Percentiles rank a stretch among this genome's conserved stretches.
Conservation (phyloP, 92 coral and sea anemone genomes). For the Heteractis magnifica region DNA sequence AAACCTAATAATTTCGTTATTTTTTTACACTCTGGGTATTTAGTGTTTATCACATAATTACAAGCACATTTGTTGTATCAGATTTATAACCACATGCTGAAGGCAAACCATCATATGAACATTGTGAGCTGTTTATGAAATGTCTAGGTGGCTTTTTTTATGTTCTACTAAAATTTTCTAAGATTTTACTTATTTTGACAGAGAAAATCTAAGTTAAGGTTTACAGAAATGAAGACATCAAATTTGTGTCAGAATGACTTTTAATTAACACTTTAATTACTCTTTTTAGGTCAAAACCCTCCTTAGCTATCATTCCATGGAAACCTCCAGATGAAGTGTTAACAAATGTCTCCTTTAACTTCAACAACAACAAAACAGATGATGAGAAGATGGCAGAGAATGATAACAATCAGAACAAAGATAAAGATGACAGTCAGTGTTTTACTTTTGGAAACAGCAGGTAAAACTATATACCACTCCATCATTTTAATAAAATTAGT, state of each 20-base stretch:
- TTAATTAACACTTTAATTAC: too few relatives aligned
- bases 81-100: too few relatives aligned
- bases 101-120: too few relatives aligned
- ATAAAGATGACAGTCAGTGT: not conserved
- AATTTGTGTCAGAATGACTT: too few relatives aligned
- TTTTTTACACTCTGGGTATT: not conserved
- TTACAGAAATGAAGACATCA: too few relatives aligned
- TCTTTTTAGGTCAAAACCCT: slow-evolving; percentile 65
- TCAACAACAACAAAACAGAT: slow-evolving; percentile 31
- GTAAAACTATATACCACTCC: not conserved
- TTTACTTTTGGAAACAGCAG: not conserved
- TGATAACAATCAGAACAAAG: not conserved
- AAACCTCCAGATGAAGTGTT: slow-evolving; percentile 60
- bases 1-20: not conserved
- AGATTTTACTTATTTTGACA: too few relatives aligned
- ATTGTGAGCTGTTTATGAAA: too few relatives aligned
- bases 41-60: too few relatives aligned
- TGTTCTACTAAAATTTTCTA: not conserved
- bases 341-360: slow-evolving; percentile 21
- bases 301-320: slow-evolving; percentile 97
- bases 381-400: slow-evolving; percentile 40
- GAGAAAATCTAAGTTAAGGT: too few relatives aligned
- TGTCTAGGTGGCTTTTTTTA: not conserved
- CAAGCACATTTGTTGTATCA: too few relatives aligned
- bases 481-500: too few relatives aligned